Percentiles rank a stretch among this genome's conserved stretches.
Conservation (phyloP, 2,888 invertebrate genomes). For the Harpalus rubripes region DNA sequence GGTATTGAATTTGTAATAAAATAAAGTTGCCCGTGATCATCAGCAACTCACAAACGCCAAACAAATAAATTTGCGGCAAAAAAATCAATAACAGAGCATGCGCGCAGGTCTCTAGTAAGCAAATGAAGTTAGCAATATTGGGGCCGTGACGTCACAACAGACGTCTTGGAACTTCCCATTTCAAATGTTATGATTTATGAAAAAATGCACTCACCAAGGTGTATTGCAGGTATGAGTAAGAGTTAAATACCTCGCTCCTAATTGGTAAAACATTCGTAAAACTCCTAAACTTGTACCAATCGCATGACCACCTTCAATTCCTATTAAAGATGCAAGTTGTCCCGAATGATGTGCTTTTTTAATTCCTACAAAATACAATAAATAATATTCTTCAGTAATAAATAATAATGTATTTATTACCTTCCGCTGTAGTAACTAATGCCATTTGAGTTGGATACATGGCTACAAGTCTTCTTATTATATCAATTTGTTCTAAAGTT, state of each 20-base stretch:
- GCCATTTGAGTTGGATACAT: slow-evolving; percentile 47
- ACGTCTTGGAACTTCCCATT: too few relatives aligned
- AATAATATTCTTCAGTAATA: neutral
- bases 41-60: too few relatives aligned
- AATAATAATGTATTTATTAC: neutral
- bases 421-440: slow-evolving; percentile 39
- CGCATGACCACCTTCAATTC: slow-evolving; percentile 92
- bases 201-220: slow-evolving; percentile 84
- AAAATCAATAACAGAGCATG: too few relatives aligned
- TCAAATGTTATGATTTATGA: too few relatives aligned
- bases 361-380: slow-evolving; percentile 54
- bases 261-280: slow-evolving; percentile 88
- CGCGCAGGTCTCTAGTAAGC: too few relatives aligned
- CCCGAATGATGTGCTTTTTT: slow-evolving; percentile 80
- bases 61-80: too few relatives aligned
- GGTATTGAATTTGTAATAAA: too few relatives aligned
- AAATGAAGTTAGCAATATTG: too few relatives aligned
- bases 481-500: slow-evolving; percentile 44
- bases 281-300: slow-evolving; percentile 90
- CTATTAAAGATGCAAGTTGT: slow-evolving; percentile 88
- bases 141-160: too few relatives aligned
- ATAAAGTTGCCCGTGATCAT: too few relatives aligned
- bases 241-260: slow-evolving; percentile 91
- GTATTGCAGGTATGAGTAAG: slow-evolving; percentile 92
- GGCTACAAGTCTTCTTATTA: slow-evolving; percentile 30